A percentile compares a stretch with the other conserved stretches of the same genome.
Conservation (phyloP, 2,888 invertebrate species). For the Pachliopta kotzebuea region DNA sequence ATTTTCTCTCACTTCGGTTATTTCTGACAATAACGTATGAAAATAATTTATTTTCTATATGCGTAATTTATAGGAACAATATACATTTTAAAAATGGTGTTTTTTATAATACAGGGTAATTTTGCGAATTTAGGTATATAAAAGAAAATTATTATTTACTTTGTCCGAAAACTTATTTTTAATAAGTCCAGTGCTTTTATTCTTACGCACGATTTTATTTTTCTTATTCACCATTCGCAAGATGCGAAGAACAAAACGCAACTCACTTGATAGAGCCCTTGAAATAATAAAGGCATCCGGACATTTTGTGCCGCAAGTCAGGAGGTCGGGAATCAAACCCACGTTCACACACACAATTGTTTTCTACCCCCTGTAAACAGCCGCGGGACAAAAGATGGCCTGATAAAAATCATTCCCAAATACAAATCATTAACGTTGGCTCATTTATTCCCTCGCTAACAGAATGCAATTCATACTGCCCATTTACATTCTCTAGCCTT, state of each 20-base stretch:
- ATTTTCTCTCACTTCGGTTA: too few species aligned
- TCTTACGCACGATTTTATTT: slow-evolving; percentile 13
- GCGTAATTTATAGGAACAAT: too few species aligned
- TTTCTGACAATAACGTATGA: too few species aligned
- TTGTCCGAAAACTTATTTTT: not conserved
- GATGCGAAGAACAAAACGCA: slow-evolving; percentile 54
- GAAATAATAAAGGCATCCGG: slow-evolving; percentile 67
- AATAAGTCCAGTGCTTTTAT: slow-evolving; percentile 19
- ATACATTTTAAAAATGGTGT: too few species aligned
- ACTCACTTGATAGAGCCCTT: slow-evolving; percentile 65
- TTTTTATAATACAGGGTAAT: too few species aligned
- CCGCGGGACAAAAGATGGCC: slow-evolving; percentile 57
- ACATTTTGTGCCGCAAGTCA: slow-evolving; percentile 53
- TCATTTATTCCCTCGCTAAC: slow-evolving; percentile 32
- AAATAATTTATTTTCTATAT: too few species aligned
- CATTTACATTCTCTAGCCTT: slow-evolving; percentile 27
- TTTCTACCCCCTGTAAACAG: slow-evolving; percentile 56
- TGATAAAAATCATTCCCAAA: slow-evolving; percentile 63
- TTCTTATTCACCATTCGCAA: slow-evolving; percentile 49
- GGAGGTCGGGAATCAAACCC: slow-evolving; percentile 47
- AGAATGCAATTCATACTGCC: slow-evolving; percentile 25
- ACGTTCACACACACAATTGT: slow-evolving; percentile 57
- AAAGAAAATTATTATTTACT: not conserved
- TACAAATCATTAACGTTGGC: slow-evolving; percentile 40
- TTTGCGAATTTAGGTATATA: too few species aligned